These are phyloP conservation scores for Pardalotus punctatus DNA, from an alignment of 2,113 vertebrate genomes.

Conservation along the genomic window DNA sequence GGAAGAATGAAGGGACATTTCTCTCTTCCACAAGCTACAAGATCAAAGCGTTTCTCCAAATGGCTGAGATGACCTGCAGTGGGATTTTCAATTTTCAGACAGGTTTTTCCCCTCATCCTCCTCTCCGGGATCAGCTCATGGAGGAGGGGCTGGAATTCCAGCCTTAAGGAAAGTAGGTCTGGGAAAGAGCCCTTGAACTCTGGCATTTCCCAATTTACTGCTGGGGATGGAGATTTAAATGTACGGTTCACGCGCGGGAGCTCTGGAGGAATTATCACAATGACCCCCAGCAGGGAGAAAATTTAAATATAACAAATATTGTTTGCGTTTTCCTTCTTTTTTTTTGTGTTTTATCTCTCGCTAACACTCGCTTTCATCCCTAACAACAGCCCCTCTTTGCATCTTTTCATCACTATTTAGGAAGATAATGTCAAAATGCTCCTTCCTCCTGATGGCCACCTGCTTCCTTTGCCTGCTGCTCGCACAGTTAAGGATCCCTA, in stretches of 20 bases:
- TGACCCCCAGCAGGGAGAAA: background rate
- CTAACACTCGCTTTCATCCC: background rate
- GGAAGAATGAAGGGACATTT: background rate
- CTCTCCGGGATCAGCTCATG: background rate
- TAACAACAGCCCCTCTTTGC: background rate
- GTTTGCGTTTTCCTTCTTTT: background rate
- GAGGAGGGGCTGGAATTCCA: background rate
- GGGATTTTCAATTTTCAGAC: background rate
- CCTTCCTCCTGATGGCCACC: background rate
- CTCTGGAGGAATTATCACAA: background rate
- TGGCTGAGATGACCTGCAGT: background rate
- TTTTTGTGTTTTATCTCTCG: background rate
- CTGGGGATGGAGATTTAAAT: background rate
- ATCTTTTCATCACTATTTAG: background rate
- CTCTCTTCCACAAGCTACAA: background rate
- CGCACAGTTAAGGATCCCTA: background rate
- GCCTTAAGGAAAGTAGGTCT: background rate
- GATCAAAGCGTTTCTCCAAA: background rate
- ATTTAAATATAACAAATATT: background rate
- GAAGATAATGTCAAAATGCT: background rate
- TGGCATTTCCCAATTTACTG: background rate
- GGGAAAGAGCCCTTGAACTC: background rate
- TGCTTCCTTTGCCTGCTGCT: constrained; percentile 1
- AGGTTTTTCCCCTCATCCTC: background rate
- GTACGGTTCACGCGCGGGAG: accelerated